phyloP scores from a whole-genome alignment of 2,888 invertebrate genomes.

The Cataglyphis altisquamis region DNA sequence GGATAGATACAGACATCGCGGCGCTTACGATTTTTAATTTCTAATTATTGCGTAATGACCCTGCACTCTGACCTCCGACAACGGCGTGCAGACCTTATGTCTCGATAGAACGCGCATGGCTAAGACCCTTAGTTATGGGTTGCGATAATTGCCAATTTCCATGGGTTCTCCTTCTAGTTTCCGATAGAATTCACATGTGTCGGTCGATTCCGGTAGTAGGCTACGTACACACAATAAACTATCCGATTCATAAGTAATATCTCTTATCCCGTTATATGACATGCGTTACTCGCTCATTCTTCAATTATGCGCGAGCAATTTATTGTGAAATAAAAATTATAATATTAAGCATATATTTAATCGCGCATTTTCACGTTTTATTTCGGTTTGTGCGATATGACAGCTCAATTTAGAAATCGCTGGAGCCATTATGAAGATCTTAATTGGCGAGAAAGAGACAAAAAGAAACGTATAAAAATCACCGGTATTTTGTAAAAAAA shows the following conservation, averaged over 20 bases:
- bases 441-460: not conserved
- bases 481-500: not conserved
- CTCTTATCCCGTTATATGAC: too few species aligned
- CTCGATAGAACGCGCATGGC: conserved; percentile 67
- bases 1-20: conserved; percentile 56
- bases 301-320: not conserved
- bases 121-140: conserved; percentile 79
- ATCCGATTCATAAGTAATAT: not conserved
- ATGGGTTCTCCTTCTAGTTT: conserved; percentile 73
- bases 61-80: conserved; percentile 72
- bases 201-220: conserved; percentile 36
- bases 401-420: not conserved
- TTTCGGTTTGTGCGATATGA: not conserved
- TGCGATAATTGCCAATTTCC: conserved; percentile 84
- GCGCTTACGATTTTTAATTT: conserved; percentile 78
- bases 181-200: conserved; percentile 63
- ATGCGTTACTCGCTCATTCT: not conserved
- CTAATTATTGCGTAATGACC: conserved; percentile 82
- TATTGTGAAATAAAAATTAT: not conserved
- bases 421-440: conserved; percentile 31
- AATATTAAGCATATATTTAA: too few species aligned
- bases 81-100: conserved; percentile 78
- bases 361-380: not conserved
- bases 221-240: conserved; percentile 18
- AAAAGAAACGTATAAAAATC: not conserved